Conservation (phyloP, 2,113 vertebrate genomes). For the Apus apus region DNA sequence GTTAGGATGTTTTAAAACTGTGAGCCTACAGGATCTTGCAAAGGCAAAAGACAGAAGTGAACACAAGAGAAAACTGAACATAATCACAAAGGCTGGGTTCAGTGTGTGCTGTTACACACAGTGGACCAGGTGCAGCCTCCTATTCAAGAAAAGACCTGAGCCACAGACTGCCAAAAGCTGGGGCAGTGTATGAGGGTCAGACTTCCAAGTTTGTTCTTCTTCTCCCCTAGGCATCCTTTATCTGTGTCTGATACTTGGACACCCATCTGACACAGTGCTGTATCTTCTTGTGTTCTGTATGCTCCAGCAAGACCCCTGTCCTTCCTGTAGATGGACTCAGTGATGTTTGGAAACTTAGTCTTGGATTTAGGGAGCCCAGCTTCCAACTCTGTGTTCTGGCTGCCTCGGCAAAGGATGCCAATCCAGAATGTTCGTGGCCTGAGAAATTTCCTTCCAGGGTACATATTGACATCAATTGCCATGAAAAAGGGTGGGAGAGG, state of each 20-base stretch:
- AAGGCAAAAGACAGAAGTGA: not conserved
- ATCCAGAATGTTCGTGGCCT: not conserved
- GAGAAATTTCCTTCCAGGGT: not conserved
- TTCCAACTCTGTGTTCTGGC: not conserved
- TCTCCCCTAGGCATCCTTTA: not conserved
- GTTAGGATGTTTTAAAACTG: not conserved
- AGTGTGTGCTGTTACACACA: not conserved
- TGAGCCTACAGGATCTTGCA: not conserved
- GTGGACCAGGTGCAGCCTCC: not conserved
- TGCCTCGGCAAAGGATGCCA: not conserved
- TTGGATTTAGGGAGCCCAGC: not conserved
- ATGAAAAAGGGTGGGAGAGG: not conserved
- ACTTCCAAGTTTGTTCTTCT: not conserved
- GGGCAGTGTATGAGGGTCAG: not conserved
- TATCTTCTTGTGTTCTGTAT: not conserved
- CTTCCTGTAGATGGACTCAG: not conserved
- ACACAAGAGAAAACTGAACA: not conserved
- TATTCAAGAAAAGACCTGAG: not conserved
- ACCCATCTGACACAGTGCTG: fast-evolving
- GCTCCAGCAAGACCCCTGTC: not conserved
- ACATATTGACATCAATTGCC: fast-evolving
- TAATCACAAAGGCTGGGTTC: not conserved
- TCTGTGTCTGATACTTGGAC: not conserved
- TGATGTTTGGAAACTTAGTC: not conserved
- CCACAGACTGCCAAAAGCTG: not conserved